A percentile compares a stretch with the other conserved stretches of the same genome.
Evolutionary conservation across 2,888 invertebrate genomes (phyloP).

Genomic region (Plebejus argus): DNA sequence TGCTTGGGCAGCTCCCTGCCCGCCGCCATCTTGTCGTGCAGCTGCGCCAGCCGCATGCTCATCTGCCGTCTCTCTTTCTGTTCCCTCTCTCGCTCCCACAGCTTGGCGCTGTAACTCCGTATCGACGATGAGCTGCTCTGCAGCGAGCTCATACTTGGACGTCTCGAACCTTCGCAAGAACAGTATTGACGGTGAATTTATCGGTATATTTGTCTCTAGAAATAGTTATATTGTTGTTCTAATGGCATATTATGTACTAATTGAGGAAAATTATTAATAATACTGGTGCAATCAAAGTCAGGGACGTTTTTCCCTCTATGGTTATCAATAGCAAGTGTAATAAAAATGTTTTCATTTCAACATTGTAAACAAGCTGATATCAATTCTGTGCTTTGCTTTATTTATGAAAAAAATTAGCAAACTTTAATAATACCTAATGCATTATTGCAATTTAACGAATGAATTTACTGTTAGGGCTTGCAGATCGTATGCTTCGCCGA

Average conservation of each 20-base stretch:
- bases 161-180: constrained; percentile 85
- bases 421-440: no score
- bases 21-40: constrained; percentile 83
- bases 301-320: background rate
- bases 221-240: background rate
- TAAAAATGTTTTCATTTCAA: background rate
- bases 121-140: constrained; percentile 92
- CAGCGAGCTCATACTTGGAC: constrained; percentile 92
- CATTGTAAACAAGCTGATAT: background rate
- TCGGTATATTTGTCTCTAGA: background rate
- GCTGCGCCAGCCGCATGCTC: constrained; percentile 87
- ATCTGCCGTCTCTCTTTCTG: constrained; percentile 91
- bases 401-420: background rate
- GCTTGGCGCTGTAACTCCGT: constrained; percentile 89
- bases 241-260: background rate
- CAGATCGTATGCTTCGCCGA: background rate
- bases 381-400: background rate
- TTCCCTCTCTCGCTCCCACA: constrained; percentile 90
- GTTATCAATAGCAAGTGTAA: background rate
- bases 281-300: background rate
- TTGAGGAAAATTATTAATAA: background rate
- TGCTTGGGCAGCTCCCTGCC: constrained; percentile 71
- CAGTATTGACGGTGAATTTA: background rate
- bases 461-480: background rate
- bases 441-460: background rate